These are phyloP conservation scores for Oreohelix idahoensis DNA, from an alignment of 1,140 invertebrate genomes.

Conservation along the genomic window DNA sequence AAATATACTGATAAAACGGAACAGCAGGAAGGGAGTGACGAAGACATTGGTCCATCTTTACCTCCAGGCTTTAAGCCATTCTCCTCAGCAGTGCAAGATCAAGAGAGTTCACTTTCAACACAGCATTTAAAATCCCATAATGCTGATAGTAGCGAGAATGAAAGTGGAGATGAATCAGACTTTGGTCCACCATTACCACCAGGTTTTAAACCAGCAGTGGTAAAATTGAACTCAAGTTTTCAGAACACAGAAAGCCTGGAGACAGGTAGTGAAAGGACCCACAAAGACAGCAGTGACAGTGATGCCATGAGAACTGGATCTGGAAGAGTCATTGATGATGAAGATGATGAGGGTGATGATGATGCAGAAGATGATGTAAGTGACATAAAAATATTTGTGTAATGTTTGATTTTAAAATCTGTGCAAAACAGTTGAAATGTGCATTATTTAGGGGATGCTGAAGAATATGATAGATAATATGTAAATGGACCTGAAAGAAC, in stretches of 20 bases:
- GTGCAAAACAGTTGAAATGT: no score
- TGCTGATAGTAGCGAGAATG: neutral
- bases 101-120: neutral
- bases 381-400: conserved; percentile 8
- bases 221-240: no score
- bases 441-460: no score
- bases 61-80: conserved; percentile 39
- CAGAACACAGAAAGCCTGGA: neutral
- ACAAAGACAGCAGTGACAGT: neutral
- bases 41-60: conserved; percentile 51
- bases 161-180: conserved; percentile 45
- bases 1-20: neutral
- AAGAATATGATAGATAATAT: no score
- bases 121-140: neutral
- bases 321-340: conserved; percentile 38
- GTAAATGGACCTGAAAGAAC: no score
- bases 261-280: neutral
- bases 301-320: conserved; percentile 40
- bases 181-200: conserved; percentile 52
- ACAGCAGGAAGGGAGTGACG: conserved; percentile 36
- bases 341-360: conserved; percentile 57
- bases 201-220: conserved; percentile 23
- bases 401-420: conserved; percentile 13
- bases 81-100: neutral
- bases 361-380: conserved; percentile 44